phyloP scores from a whole-genome alignment of 2,888 invertebrate genomes.

The Stramonita haemastoma region DNA sequence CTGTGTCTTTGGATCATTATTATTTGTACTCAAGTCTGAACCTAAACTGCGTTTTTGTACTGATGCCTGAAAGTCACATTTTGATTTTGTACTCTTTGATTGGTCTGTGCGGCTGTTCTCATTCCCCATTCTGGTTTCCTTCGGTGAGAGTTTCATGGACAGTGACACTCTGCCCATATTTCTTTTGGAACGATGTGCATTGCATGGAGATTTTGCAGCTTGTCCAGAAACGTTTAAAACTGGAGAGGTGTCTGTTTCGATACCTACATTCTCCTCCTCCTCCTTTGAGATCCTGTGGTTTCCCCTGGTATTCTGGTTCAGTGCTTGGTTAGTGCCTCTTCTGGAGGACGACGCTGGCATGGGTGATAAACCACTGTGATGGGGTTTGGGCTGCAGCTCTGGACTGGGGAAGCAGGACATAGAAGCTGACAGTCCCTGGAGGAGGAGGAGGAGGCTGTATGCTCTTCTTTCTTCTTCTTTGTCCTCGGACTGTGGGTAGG shows the following conservation, averaged over 20 bases:
- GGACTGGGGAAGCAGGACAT: slow-evolving; percentile 41
- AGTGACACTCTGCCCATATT: background rate
- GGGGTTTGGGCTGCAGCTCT: background rate
- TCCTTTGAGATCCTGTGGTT: background rate
- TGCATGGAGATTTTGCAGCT: background rate
- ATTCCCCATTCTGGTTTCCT: background rate
- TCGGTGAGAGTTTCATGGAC: background rate
- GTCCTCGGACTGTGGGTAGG: slow-evolving; percentile 45
- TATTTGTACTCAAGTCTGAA: background rate
- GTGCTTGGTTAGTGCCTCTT: background rate
- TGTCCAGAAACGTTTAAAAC: background rate
- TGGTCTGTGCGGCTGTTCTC: background rate
- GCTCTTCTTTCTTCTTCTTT: slow-evolving; percentile 34
- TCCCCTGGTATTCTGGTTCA: background rate
- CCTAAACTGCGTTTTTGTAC: background rate
- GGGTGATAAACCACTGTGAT: background rate
- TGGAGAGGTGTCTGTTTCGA: slow-evolving; percentile 29
- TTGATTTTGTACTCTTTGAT: background rate
- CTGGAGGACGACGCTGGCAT: background rate
- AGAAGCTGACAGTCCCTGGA: background rate
- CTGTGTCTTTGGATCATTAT: background rate
- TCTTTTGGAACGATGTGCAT: background rate
- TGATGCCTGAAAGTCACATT: background rate
- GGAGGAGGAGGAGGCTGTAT: background rate
- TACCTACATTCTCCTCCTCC: slow-evolving; percentile 20